Base-by-base conservation (phyloP, 2,113 vertebrate genomes). In the Herpailurus yagouaroundi region DNA sequence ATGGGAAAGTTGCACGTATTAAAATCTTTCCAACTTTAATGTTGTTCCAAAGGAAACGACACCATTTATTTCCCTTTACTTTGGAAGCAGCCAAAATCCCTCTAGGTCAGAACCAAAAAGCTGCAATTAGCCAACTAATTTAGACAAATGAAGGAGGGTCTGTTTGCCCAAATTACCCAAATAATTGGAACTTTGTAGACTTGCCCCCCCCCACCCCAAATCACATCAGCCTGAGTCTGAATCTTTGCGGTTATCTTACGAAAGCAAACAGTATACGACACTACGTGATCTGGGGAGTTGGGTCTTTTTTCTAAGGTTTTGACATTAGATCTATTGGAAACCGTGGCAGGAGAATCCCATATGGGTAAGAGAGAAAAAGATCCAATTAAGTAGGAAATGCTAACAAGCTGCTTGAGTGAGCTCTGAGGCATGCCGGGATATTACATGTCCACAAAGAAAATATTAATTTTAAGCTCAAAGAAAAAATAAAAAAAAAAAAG, bases 321-420 rank as follows among this genome's bases (percentile, higher is more conserved):
- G 92, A 97, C 95, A 66, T 97, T 93, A 97, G 97, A 98, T 93
- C 77, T 60, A 97, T 92, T 14, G 86, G 97, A 98, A 98, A 97
- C 96, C 94, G 68, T 94, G 96, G 98, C 98, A 97, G 83, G 96
- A 98, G 92, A 98, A 98, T 98, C 97, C 97, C 98, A 98, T 96
- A 31, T 18, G 98, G 97, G 87, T 97, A 95, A 96, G 93, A 93
- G 93, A 95, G 97, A 98, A 98, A 98, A 95, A 98, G 97, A 89
- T 79, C 97, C 98, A 98, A 98, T 98, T 98, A 99, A 98, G 97
- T 95, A 96, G 95, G 97, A 98, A 98, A 98, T 97, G 97, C 98
- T 98, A 98, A 98, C 98, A 98, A 98, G 98, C 97, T 96, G 95
- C 95, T 97, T 96, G 94, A 97, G 87, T 77, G 97, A 98, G 94